Evolutionary conservation across 2,797 vertebrate genomes (phyloP), one percentile per base, ranked within the genome.

Genomic region (Valencia hispanica): DNA sequence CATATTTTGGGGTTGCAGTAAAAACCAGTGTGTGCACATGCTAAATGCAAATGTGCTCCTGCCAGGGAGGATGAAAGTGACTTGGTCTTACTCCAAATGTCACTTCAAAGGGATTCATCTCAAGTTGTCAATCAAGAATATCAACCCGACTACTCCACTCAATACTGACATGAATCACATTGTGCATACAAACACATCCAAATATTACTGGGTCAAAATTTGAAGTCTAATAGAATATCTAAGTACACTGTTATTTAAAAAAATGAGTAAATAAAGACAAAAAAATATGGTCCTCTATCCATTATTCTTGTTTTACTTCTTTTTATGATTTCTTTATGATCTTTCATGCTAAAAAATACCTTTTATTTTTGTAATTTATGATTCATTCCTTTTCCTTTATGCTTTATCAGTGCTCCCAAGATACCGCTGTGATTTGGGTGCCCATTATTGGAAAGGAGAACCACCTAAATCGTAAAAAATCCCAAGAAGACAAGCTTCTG

Each of bases 1-100:
- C 41, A 34, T 81, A 55, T 85, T 77, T 51, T 79, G 68, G 59
- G 20, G 47, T 79, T 79, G 81, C 79, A 79, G 80, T 87, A 70
- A 73, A 74, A 86, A 78, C 68, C 77, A 75, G 41, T 22, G 53
- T 11, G 72, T 4, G 27, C 77, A 65, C 70, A 12, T 59, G 45
- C 73, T 87, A 84, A 82, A 88, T 91, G 79, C 69, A 83, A 84
- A 90, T 77, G 73, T 73, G 45, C 80, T 82, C 83, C 75, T 59
- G 75, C 79, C 77, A 55, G 65, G 70, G 80, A 87, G 77, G 78
- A 84, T 81, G 76, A 82, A 79, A 78, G 79, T 78, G 75, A 79
- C 81, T 80, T 77, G 68, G 80, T 77, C 69, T 78, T 68, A 30
- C 68, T 78, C 66, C 63, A 87, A 87, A 86, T 91, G 85, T 75